A percentile compares a stretch with the other conserved stretches of the same genome.
phyloP scores from a whole-genome alignment of 2,113 vertebrate genomes.

The Chrysochloris asiatica region DNA sequence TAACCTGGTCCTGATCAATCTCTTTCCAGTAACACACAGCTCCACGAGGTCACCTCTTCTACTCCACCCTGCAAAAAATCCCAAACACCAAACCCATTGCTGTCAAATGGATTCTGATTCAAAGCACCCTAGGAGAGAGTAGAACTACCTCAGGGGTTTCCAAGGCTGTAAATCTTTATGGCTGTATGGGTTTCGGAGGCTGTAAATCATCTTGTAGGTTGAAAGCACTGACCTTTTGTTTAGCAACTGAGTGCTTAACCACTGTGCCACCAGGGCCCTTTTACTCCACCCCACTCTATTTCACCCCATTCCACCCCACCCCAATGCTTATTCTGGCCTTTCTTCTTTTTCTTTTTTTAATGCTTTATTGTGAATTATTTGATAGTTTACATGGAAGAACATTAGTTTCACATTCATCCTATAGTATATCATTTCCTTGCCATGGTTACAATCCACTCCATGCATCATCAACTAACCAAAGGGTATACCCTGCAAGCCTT shows the following conservation, averaged over 20 bases:
- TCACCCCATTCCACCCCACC: background rate
- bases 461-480: too few species aligned
- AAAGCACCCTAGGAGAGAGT: background rate
- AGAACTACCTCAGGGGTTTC: background rate
- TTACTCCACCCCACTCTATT: background rate
- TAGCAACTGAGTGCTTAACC: background rate
- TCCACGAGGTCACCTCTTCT: background rate
- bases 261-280: background rate
- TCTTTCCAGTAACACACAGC: background rate
- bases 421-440: too few species aligned
- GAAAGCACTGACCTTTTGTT: background rate
- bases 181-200: background rate
- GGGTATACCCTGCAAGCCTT: too few species aligned
- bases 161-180: background rate
- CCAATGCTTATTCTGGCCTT: background rate
- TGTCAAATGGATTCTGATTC: background rate
- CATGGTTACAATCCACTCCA: too few species aligned
- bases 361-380: too few species aligned
- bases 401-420: too few species aligned
- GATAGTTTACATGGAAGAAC: too few species aligned
- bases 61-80: background rate
- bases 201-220: background rate
- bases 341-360: background rate
- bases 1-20: background rate
- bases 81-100: background rate